Evolutionary conservation across 2,888 invertebrate genomes (phyloP).

Genomic region (Stenichneumon culpator): DNA sequence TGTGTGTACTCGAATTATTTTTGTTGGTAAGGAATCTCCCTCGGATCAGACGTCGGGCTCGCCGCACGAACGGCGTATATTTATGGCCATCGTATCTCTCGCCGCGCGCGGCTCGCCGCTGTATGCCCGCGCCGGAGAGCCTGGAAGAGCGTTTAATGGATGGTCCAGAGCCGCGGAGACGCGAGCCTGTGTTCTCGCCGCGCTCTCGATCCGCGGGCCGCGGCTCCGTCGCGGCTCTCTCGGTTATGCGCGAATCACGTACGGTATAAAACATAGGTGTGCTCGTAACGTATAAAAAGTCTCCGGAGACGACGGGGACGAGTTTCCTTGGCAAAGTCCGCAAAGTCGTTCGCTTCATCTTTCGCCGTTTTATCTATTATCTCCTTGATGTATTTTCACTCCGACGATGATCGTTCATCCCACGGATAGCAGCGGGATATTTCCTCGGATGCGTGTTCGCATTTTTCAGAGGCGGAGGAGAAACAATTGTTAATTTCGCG

Average conservation of each 20-base stretch:
- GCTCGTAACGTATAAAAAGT: not conserved
- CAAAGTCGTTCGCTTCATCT: not conserved
- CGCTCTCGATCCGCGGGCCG: constrained; percentile 67
- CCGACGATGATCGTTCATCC: not conserved
- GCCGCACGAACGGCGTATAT: constrained; percentile 80
- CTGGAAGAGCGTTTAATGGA: constrained; percentile 82
- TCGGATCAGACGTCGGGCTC: constrained; percentile 82
- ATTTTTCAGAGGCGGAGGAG: no score
- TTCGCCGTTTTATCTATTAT: constrained; percentile 14
- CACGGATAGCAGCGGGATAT: not conserved
- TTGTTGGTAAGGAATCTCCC: constrained; percentile 79
- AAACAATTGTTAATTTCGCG: no score
- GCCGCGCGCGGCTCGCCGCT: constrained; percentile 74
- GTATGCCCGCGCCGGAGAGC: constrained; percentile 38
- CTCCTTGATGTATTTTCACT: not conserved
- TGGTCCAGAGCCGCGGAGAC: constrained; percentile 81
- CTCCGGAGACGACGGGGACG: not conserved
- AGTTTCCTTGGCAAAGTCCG: not conserved
- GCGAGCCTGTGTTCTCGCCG: constrained; percentile 84
- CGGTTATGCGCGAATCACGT: constrained; percentile 17
- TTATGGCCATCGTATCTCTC: constrained; percentile 83
- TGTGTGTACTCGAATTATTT: constrained; percentile 74
- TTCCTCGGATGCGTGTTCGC: not conserved
- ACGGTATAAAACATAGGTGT: constrained; percentile 29
- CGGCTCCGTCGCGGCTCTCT: constrained; percentile 35